Percentiles rank a stretch among this genome's conserved stretches.
Conservation (phyloP, 2,113 vertebrate genomes). For the Falcunculus frontatus region DNA sequence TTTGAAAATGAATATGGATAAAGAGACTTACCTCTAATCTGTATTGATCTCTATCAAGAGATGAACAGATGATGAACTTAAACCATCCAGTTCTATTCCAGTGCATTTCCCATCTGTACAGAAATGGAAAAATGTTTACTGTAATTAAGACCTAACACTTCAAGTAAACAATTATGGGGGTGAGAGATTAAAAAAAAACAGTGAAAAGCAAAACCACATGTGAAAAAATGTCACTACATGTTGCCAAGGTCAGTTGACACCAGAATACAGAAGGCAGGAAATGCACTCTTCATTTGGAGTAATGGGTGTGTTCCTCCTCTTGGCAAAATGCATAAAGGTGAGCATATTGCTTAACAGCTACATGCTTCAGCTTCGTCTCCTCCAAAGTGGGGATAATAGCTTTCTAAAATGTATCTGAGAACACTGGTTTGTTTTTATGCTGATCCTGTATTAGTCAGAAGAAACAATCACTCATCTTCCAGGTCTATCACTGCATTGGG, state of each 20-base stretch:
- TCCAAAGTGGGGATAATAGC: background rate
- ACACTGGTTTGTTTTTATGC: background rate
- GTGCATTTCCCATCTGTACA: conserved; percentile 31
- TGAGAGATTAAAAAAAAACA: background rate
- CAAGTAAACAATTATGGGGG: background rate
- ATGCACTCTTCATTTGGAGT: rapidly evolving
- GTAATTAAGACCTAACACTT: conserved; percentile 38
- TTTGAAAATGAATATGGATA: conserved; percentile 47
- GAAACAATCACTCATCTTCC: background rate
- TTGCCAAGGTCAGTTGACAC: background rate
- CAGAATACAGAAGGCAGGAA: background rate
- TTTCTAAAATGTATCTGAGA: background rate
- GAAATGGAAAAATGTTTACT: conserved; percentile 16
- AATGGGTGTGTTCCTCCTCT: background rate
- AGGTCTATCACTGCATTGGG: background rate
- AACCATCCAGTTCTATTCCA: conserved; percentile 9
- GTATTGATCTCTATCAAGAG: conserved; percentile 39
- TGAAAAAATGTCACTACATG: background rate
- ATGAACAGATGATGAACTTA: conserved; percentile 50
- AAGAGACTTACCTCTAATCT: conserved; percentile 55
- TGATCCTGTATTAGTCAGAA: background rate
- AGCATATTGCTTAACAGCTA: background rate
- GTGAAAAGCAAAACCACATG: background rate
- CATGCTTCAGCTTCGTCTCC: background rate
- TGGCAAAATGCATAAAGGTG: background rate